These are phyloP conservation scores for Lordiphosa mommai DNA, from an alignment of 1,140 invertebrate species.

Conservation along the genomic window DNA sequence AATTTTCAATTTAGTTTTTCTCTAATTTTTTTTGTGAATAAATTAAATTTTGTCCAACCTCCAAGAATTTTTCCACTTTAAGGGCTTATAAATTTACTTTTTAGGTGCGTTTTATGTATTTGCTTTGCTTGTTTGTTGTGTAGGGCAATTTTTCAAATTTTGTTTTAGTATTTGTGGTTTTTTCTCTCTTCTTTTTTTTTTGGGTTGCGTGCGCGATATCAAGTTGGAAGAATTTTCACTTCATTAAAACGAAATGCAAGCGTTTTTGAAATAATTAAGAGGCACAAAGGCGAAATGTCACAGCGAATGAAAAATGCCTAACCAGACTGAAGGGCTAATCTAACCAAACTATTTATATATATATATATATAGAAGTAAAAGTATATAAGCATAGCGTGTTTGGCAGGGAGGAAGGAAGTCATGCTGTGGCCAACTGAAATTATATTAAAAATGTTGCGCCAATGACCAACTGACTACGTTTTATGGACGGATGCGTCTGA, in stretches of 20 bases:
- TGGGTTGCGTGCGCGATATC: slow-evolving; percentile 71
- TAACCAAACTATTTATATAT: slow-evolving; percentile 36
- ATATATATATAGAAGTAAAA: background rate
- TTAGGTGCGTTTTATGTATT: slow-evolving; percentile 2
- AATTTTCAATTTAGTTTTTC: no score
- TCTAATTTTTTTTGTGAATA: background rate
- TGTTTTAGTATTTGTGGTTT: slow-evolving; percentile 27
- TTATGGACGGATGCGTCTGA: slow-evolving; percentile 21
- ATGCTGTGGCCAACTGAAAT: slow-evolving; percentile 51
- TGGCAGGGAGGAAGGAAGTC: slow-evolving; percentile 27
- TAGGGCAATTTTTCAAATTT: slow-evolving; percentile 18
- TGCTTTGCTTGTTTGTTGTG: background rate
- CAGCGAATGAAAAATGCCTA: slow-evolving; percentile 75
- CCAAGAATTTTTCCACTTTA: no score
- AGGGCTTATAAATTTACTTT: background rate
- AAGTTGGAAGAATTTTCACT: slow-evolving; percentile 74
- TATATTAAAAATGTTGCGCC: slow-evolving; percentile 39
- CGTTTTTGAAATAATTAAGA: slow-evolving; percentile 78
- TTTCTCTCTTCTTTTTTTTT: slow-evolving; percentile 40
- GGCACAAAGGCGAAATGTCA: slow-evolving; percentile 75
- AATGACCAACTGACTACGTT: slow-evolving; percentile 26
- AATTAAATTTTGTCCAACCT: no score
- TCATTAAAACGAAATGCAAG: slow-evolving; percentile 78
- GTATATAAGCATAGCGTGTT: slow-evolving; percentile 38
- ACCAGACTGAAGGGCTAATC: slow-evolving; percentile 31